phyloP scores from a whole-genome alignment of 2,888 invertebrate species.

The Graphium colonna region DNA sequence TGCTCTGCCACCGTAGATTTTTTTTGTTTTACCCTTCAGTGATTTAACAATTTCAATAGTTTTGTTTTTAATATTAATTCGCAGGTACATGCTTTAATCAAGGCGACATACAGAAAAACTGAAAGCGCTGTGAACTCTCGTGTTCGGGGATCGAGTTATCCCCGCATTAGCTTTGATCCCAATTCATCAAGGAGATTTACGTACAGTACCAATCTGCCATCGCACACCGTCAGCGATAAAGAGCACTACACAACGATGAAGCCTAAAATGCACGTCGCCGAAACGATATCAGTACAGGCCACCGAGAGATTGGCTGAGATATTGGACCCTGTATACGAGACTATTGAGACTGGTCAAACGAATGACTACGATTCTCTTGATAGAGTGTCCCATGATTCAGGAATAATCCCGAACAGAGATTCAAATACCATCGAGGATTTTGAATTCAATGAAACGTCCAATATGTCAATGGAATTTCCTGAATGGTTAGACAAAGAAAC shows the following conservation, averaged over 20 bases:
- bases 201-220: slow-evolving; percentile 54
- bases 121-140: slow-evolving; percentile 61
- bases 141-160: slow-evolving; percentile 46
- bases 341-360: slow-evolving; percentile 50
- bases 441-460: slow-evolving; percentile 59
- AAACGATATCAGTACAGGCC: slow-evolving; percentile 69
- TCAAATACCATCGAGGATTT: slow-evolving; percentile 52
- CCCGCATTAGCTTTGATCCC: slow-evolving; percentile 45
- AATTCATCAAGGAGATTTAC: slow-evolving; percentile 57
- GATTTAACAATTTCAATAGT: too few relatives aligned
- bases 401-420: slow-evolving; percentile 42
- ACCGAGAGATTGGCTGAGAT: slow-evolving; percentile 67
- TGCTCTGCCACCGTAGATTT: too few relatives aligned
- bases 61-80: too few relatives aligned
- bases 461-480: slow-evolving; percentile 57
- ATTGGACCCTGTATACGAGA: slow-evolving; percentile 69
- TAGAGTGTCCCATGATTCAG: slow-evolving; percentile 47
- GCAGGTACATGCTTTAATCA: slow-evolving; percentile 65
- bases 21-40: too few relatives aligned
- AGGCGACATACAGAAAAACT: slow-evolving; percentile 66
- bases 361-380: slow-evolving; percentile 58
- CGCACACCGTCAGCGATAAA: slow-evolving; percentile 43
- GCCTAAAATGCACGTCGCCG: slow-evolving; percentile 65
- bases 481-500: slow-evolving; percentile 62
- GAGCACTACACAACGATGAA: slow-evolving; percentile 45